Base-by-base conservation (phyloP, 2,888 invertebrate genomes). In the Calephelis perditalis region DNA sequence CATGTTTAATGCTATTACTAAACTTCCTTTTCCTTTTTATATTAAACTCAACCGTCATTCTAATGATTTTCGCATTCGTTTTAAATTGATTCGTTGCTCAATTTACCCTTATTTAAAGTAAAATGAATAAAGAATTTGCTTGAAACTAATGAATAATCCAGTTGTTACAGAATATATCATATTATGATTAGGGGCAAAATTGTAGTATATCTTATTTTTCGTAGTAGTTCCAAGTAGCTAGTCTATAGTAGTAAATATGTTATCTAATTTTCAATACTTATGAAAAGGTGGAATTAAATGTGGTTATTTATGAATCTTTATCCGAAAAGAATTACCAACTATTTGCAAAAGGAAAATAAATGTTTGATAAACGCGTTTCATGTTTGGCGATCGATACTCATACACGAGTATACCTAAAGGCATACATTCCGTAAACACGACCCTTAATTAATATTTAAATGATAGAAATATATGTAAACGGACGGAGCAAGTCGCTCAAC, bases 401-500 rank as follows among this genome's bases (percentile, higher is more conserved):
- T 26, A 26, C 26, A 26, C 52, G 2, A 52, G 35, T 52, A 52
- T 52, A 52, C 11, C 52, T 52, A 52, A 52, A 11, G 35, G 26
- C 26, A 10, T 52, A 10, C 26, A 35, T 35, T 52, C 52, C 26
- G 52, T 52, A 26, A 26, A 52, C 26, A 52, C 26, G 52, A 52
- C 52, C 26, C 52, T 52, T 52, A 52, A 52, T 52, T 52, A 52
- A 52, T 52, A 52, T 52, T 52, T 52, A 52, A 52, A 52, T 56
- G 15, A 40, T 56, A n/a, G 40, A 56, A 56, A 40, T 56, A 40
- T 40, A 56, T 40, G 56, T 40, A 15, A 57, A 57, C 56, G 57
- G 57, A 57, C 57, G 57, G 57, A 26, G 57, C 57, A 44, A 57
- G 57, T 35, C 57, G 57, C 43, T 56, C 40, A 56, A 43, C 26